These are phyloP conservation scores for Peromyscus maniculatus DNA, from an alignment of 2,113 vertebrate genomes.

Conservation along the genomic window DNA sequence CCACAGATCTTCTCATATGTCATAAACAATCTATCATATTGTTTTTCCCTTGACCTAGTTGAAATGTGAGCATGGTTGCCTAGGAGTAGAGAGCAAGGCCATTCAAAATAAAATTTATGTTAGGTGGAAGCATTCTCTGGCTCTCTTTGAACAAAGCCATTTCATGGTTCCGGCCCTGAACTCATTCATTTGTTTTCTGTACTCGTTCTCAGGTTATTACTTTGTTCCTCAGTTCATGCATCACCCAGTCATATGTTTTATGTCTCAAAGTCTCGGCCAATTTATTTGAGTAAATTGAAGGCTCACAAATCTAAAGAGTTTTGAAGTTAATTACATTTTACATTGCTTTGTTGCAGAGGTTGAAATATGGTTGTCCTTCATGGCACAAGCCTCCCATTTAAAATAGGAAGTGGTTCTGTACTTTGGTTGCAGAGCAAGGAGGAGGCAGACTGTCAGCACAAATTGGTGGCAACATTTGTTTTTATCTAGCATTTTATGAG, in stretches of 20 bases:
- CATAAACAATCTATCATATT: background rate
- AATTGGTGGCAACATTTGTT: background rate
- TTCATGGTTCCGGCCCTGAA: background rate
- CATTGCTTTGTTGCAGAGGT: background rate
- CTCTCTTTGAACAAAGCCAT: background rate
- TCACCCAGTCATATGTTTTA: background rate
- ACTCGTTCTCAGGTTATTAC: background rate
- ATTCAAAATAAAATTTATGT: background rate
- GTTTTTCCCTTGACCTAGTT: background rate
- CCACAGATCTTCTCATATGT: background rate
- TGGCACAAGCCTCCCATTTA: background rate
- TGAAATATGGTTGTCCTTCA: background rate
- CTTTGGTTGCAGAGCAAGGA: background rate
- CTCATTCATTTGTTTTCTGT: background rate
- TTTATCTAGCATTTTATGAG: background rate
- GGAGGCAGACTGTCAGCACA: background rate
- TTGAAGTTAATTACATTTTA: slow-evolving; percentile 5
- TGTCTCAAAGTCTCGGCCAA: background rate
- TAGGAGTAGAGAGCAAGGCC: background rate
- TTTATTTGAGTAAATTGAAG: slow-evolving; percentile 31
- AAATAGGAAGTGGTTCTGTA: background rate
- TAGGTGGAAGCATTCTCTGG: background rate
- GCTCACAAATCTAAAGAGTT: background rate
- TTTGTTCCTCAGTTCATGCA: slow-evolving; percentile 25
- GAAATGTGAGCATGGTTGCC: background rate